Conservation (phyloP, 2,888 invertebrate genomes). For the Caenorhabditis drosophilae region DNA sequence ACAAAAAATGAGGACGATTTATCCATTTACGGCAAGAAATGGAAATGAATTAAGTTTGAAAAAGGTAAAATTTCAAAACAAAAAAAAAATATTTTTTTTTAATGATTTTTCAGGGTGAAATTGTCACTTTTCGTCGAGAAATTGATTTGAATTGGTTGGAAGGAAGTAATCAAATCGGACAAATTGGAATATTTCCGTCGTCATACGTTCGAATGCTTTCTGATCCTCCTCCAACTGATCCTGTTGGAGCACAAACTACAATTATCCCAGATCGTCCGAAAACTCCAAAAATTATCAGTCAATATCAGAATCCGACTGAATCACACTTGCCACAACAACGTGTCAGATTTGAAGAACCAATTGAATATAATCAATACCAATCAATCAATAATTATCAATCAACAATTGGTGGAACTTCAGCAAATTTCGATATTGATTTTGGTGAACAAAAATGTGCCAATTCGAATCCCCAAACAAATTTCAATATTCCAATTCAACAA, state of each 20-base stretch:
- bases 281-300: constrained; percentile 41
- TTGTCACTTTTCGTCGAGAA: constrained; percentile 47
- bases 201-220: constrained; percentile 51
- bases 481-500: too few relatives aligned
- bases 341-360: constrained; percentile 1
- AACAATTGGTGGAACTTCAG: too few relatives aligned
- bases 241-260: constrained; percentile 1
- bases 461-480: too few relatives aligned
- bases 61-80: constrained; percentile 31
- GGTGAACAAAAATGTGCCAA: too few relatives aligned
- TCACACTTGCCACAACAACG: neutral
- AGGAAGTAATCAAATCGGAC: constrained; percentile 57
- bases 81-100: neutral
- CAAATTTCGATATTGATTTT: too few relatives aligned
- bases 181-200: constrained; percentile 63
- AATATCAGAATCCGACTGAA: neutral
- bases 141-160: constrained; percentile 64
- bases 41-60: constrained; percentile 57
- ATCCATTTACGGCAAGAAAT: constrained; percentile 61
- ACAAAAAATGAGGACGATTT: constrained; percentile 51
- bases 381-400: neutral
- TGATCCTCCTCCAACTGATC: constrained; percentile 5
- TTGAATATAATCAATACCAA: too few relatives aligned
- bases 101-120: constrained; percentile 50
- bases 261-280: constrained; percentile 48